A percentile compares a stretch with the other conserved stretches of the same genome.
phyloP scores from a whole-genome alignment of 2,888 invertebrate species.

The Cheiracanthium punctorium region DNA sequence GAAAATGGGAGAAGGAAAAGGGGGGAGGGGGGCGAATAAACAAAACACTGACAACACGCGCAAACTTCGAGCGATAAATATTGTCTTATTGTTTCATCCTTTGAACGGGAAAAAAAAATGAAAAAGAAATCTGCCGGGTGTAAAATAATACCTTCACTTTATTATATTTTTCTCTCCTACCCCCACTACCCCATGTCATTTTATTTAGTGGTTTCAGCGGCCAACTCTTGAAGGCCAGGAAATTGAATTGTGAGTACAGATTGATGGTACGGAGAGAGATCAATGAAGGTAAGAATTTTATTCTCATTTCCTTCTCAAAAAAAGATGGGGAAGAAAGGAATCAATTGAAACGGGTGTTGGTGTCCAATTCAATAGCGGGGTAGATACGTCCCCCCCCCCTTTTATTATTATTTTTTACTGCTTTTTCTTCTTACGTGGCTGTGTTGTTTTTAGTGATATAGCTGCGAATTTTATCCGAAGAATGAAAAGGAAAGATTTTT shows the following conservation, averaged over 20 bases:
- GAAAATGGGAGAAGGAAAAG: too few relatives aligned
- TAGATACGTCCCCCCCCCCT: background rate
- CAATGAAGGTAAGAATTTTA: conserved; percentile 51
- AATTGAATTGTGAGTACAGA: conserved; percentile 55
- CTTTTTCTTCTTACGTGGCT: background rate
- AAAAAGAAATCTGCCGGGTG: conserved; percentile 23
- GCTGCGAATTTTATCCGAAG: conserved; percentile 6
- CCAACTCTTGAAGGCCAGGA: conserved; percentile 30
- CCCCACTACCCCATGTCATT: conserved; percentile 34
- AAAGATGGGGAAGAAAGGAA: background rate
- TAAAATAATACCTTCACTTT: conserved; percentile 51
- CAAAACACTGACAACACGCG: background rate
- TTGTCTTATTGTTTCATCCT: conserved; percentile 21
- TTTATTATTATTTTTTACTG: too few relatives aligned
- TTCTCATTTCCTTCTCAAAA: conserved; percentile 56
- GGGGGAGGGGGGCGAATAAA: too few relatives aligned
- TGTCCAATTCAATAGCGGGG: conserved; percentile 9
- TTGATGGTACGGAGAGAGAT: conserved; percentile 16
- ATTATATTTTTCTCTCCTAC: conserved; percentile 29
- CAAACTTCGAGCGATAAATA: conserved; percentile 3
- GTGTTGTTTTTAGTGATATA: conserved; percentile 13
- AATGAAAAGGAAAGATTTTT: background rate
- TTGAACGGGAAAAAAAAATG: conserved; percentile 13
- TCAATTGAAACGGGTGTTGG: conserved; percentile 11
- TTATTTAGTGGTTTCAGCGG: conserved; percentile 43